Conservation (phyloP, 2,113 vertebrate genomes). For the Silurus glanis region DNA sequence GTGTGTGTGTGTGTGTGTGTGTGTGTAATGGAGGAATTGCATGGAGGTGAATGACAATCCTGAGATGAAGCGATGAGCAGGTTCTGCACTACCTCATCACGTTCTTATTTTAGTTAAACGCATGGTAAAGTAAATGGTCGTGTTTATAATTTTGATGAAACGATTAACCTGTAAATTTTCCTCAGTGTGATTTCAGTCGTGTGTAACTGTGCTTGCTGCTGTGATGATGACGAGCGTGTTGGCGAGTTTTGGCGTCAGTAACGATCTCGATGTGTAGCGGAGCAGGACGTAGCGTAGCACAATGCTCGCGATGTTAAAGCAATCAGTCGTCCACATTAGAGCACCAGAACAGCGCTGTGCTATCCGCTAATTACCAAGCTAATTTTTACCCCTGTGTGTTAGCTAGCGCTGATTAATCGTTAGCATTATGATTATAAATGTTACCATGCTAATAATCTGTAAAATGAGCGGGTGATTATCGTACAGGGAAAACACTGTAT, state of each 20-base stretch:
- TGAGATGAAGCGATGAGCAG: not conserved
- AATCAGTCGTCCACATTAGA: not conserved
- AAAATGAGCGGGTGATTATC: not conserved
- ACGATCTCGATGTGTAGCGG: not conserved
- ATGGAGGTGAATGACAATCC: conserved; percentile 9
- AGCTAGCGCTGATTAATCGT: not conserved
- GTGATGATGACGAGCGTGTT: not conserved
- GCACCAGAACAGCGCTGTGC: not conserved
- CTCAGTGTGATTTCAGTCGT: not conserved
- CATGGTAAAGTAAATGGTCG: not conserved
- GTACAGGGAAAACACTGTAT: not conserved
- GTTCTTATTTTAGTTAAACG: not conserved
- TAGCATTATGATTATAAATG: not conserved
- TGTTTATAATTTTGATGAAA: not conserved
- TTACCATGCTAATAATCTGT: not conserved
- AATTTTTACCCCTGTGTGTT: not conserved
- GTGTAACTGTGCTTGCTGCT: not conserved
- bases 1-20: not conserved
- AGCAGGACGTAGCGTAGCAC: not conserved
- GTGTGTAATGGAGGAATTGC: not conserved
- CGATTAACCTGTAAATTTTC: too few relatives aligned
- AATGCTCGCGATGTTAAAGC: not conserved
- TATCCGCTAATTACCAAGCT: not conserved
- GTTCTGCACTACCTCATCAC: not conserved
- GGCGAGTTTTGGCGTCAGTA: not conserved